A percentile compares a stretch with the other conserved stretches of the same genome.
Evolutionary conservation across 2,113 vertebrate genomes (phyloP).

Genomic region (Ascaphus truei): DNA sequence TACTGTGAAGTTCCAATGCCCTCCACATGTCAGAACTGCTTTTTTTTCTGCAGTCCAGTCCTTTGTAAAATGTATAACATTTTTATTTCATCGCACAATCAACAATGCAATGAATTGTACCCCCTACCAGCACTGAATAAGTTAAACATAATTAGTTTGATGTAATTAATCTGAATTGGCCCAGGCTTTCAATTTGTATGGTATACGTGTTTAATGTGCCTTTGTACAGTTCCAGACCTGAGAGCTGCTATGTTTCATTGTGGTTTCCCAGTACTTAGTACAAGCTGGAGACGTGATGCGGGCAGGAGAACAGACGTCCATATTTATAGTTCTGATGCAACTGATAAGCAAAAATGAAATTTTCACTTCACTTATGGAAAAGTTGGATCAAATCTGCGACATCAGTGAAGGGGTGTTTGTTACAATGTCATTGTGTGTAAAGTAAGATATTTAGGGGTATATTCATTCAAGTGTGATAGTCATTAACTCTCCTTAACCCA

Average conservation of each 20-base stretch:
- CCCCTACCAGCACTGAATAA: background rate
- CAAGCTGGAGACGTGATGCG: background rate
- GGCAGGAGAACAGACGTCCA: background rate
- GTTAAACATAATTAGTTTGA: background rate
- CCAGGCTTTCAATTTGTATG: background rate
- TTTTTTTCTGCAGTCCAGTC: too few species aligned
- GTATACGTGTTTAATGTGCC: constrained; percentile 1
- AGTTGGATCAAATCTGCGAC: too few species aligned
- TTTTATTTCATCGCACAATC: background rate
- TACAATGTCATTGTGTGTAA: too few species aligned
- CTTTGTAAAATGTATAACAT: too few species aligned
- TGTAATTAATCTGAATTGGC: constrained; percentile 9
- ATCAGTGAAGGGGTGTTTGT: too few species aligned
- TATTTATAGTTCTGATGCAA: background rate
- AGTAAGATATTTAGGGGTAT: too few species aligned
- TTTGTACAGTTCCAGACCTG: background rate
- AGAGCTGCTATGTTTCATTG: background rate
- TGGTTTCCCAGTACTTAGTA: too few species aligned
- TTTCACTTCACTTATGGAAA: too few species aligned
- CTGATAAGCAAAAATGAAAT: background rate
- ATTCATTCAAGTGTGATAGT: too few species aligned
- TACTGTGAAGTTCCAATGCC: too few species aligned
- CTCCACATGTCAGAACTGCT: too few species aligned
- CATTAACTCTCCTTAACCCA: too few species aligned
- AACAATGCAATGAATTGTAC: background rate